Conservation (phyloP, 2,888 invertebrate species). For the Trisateles emortualis region DNA sequence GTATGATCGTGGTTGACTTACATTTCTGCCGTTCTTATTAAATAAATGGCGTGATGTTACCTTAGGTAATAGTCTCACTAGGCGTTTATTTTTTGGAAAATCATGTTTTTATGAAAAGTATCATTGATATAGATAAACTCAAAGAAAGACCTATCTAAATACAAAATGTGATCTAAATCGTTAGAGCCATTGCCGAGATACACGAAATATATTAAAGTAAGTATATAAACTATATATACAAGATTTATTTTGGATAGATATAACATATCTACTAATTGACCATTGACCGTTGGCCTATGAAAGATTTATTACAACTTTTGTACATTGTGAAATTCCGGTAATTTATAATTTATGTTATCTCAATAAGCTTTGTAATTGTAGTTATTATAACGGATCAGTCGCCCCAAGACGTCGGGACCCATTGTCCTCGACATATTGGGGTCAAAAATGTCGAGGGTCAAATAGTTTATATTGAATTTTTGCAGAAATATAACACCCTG, state of each 20-base stretch:
- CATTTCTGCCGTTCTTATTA: too few species aligned
- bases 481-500: conserved; percentile 68
- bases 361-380: conserved; percentile 78
- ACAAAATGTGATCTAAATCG: too few species aligned
- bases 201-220: too few species aligned
- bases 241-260: conserved; percentile 12
- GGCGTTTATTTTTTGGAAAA: too few species aligned
- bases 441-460: conserved; percentile 83
- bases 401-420: conserved; percentile 72
- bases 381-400: conserved; percentile 80
- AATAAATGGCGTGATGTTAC: too few species aligned
- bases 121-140: too few species aligned
- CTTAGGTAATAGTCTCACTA: too few species aligned
- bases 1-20: too few species aligned
- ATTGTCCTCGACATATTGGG: conserved; percentile 68
- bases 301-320: conserved; percentile 46
- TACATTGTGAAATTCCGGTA: conserved; percentile 50
- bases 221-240: too few species aligned
- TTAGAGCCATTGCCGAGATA: too few species aligned
- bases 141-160: too few species aligned
- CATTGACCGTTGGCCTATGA: conserved; percentile 38
- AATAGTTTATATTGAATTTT: conserved; percentile 76
- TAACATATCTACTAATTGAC: conserved; percentile 27
- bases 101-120: too few species aligned
- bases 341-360: conserved; percentile 84